Evolutionary conservation across 1,140 invertebrate species (phyloP), one percentile per base, ranked within the genome.

Genomic region (Drosophila saltans): DNA sequence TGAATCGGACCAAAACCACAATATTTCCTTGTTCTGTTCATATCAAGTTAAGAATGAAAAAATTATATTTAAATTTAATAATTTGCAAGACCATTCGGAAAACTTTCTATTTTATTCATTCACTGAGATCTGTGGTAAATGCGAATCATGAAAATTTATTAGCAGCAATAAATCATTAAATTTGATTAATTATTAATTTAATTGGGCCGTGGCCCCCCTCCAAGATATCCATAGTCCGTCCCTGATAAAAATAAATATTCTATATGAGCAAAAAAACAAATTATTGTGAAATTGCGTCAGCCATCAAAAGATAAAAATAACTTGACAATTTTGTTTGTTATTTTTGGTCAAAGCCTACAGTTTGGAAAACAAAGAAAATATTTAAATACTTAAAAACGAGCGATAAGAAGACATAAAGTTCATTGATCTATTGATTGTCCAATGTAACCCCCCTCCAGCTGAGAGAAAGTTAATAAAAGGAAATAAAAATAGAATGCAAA

Each of bases 231-330:
- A 52, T 52, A 52, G 21, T 52, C 45, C 45, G 21, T 52, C 8
- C 45, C 45, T 52, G 45, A 52, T 52, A 10, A 52, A 24, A 26
- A 52, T 10, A 52, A 52, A 52, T 26, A 52, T 52, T 26, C 21
- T 52, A 24, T 52, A 52, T 52, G 8, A 3, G 24, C 8, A 10
- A 9, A 52, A 52, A 26, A 21, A 48, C 21, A 21, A 78, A 83
- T 80, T 72, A 80, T 88, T 80, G 67, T 57, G 71, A 64, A 68
- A 41, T 83, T 80, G 68, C 84, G 84, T 78, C 83, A 89, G 69
- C 10, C 62, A 66, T 61, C 68, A 26, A 36, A 68, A 69, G 62
- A 70, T 80, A 64, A 75, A 88, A 88, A 89, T 80, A 83, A 64
- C 55, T 56, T 61, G 62, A 64, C 57, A 62, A 62, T 62, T 43